phyloP scores from a whole-genome alignment of 2,888 invertebrate species.

The Lasioglossum morio region DNA sequence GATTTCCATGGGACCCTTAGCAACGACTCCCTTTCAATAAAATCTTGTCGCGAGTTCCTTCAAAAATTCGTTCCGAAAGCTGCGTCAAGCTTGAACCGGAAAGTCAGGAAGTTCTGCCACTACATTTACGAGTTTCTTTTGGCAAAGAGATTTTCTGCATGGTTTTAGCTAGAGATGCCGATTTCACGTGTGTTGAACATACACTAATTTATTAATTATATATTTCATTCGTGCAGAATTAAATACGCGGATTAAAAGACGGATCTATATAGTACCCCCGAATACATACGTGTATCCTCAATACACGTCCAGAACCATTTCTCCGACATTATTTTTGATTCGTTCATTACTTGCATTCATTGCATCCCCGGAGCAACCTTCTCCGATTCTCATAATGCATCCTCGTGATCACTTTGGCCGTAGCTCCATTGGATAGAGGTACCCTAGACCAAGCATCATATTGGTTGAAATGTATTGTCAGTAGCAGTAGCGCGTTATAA shows the following conservation, averaged over 20 bases:
- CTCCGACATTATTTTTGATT: not conserved
- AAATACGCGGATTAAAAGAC: too few relatives aligned
- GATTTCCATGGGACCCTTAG: too few relatives aligned
- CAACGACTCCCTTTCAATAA: not conserved
- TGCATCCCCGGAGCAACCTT: conserved; percentile 28
- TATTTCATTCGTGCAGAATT: too few relatives aligned
- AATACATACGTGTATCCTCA: too few relatives aligned
- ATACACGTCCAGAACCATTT: too few relatives aligned
- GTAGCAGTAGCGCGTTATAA: not conserved
- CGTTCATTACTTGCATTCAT: not conserved
- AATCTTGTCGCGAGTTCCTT: not conserved
- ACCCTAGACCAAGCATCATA: not conserved
- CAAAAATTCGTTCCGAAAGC: not conserved
- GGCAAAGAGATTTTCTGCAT: conserved; percentile 37
- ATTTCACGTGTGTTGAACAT: too few relatives aligned
- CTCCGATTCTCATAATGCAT: conserved; percentile 7
- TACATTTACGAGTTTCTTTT: not conserved
- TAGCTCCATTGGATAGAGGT: conserved; percentile 5
- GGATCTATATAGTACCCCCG: too few relatives aligned
- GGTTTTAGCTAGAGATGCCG: not conserved
- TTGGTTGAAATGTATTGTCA: conserved; percentile 31
- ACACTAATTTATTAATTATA: too few relatives aligned
- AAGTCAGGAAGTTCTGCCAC: not conserved
- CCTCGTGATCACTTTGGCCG: conserved; percentile 1
- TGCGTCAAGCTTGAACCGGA: not conserved